Evolutionary conservation across 1,140 invertebrate genomes (phyloP), one percentile per base, ranked within the genome.

Genomic region (Episyrphus balteatus): DNA sequence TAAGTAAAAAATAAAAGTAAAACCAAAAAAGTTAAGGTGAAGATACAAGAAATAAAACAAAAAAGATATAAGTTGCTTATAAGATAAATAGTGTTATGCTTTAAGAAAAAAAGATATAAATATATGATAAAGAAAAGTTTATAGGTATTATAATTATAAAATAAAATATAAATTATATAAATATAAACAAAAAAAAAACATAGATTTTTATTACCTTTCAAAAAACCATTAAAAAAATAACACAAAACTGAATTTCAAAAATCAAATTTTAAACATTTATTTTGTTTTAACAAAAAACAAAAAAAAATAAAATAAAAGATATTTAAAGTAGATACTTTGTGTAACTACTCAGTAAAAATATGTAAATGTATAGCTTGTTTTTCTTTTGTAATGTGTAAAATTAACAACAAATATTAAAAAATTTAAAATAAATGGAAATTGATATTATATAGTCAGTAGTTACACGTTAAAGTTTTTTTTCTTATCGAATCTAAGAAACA

Each of bases 371-470:
- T 26, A 26, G 21, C 21, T 26, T 3, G 21, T 26, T 26, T 26
- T 26, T 26, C 8, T 5, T 5, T 26, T 26, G 3, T 26, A 26
- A 26, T 26, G 3, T 26, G n/a, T n/a, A n/a, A n/a, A 26, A 26
- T 26, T 47, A 49, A 49, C 19, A 38, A 51, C 31, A 46, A 32
- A 51, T 48, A 31, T 45, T 50, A 53, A 33, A 18, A 42, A 34
- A 50, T 26, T 36, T 33, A 32, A 44, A 44, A 39, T 42, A 45
- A 47, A 48, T 43, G 50, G 39, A 46, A 47, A 38, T 46, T 46
- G 51, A 49, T 49, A 36, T 51, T 55, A 55, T 52, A 52, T 66
- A 63, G 62, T 66, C 62, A 64, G 62, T 66, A 66, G 62, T 66
- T 66, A 56, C 62, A 66, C 57, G 62, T 57, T 66, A 53, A 58